Evolutionary conservation across 2,113 vertebrate genomes (phyloP), one percentile per base, ranked within the genome.

Genomic region (Oenanthe oenanthe): DNA sequence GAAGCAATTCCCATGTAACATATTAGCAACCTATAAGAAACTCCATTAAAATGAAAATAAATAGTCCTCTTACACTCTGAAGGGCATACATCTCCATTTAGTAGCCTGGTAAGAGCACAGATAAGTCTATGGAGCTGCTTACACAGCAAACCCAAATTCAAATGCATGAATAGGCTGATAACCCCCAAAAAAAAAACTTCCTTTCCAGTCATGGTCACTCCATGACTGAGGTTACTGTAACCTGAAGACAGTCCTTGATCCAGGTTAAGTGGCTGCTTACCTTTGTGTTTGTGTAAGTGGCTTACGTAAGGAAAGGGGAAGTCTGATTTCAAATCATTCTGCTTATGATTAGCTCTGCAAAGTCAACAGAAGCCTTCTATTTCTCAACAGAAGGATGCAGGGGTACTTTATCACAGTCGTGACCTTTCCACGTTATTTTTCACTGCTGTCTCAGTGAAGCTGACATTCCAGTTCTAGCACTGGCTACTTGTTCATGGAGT

Each of bases 271-370:
- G 12, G 4, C 45, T 88, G 32, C 45, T 73, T 62, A 26, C 22
- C 4, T 73, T 83, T 89, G n/a, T 8, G 4, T 16, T 81, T 85
- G 19, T 40, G 21, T 60, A 67, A 87, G n/a, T 9, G 19, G 15
- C 45, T 91, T 16, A 61, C 4, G 3, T 29, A 75, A 91, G 62
- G 45, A 65, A 85, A 70, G 17, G 21, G 26, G 22, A 92, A 79
- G 29, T 8, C 31, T 77, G 32, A 17, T 43, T 88, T 25, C 56
- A 79, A 80, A 83, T 24, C 3, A 4, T n/a, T 78, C 43, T 66
- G 26, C 43, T 93, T 85, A 60, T 86, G 71, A 72, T 73, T 82
- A 7, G 6, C 36, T 77, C 79, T 80, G 34, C 31, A 83, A 90
- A 89, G 63, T 61, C 77, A 79, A 45, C 48, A 82, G 61, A 83